Conservation (phyloP, 2,797 vertebrate genomes). For the Intellagama lesueurii region DNA sequence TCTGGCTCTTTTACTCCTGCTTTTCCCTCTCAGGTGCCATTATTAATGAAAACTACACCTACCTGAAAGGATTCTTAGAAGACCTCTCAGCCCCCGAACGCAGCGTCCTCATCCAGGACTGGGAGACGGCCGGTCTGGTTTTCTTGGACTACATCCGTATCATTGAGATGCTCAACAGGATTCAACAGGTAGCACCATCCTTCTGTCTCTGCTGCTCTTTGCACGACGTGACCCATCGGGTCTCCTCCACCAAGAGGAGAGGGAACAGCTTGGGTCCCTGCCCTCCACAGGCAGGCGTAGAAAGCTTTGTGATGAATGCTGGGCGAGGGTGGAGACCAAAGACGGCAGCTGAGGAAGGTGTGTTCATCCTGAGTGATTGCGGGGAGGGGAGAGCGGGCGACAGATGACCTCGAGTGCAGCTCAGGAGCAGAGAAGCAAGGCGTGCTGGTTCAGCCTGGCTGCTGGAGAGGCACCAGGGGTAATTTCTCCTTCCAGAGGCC, state of each 20-base stretch:
- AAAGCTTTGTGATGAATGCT: no score
- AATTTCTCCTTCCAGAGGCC: background rate
- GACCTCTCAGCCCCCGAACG: constrained; percentile 87
- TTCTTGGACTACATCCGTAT: constrained; percentile 93
- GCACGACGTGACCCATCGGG: background rate
- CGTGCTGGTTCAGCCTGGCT: background rate
- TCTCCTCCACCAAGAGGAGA: no score
- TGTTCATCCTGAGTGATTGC: background rate
- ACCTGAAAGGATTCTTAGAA: constrained; percentile 91
- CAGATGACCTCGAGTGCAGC: no score
- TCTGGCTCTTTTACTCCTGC: accelerated
- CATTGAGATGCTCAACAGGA: constrained; percentile 86
- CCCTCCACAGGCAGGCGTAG: no score
- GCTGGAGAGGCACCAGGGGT: background rate
- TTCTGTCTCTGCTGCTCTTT: background rate
- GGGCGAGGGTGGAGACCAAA: no score
- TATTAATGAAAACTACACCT: constrained; percentile 93
- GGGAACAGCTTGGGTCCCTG: no score
- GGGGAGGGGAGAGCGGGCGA: no score
- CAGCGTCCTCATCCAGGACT: constrained; percentile 90
- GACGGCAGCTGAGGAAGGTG: background rate
- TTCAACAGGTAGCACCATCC: constrained; percentile 83
- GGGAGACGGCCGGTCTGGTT: constrained; percentile 90
- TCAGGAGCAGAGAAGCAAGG: background rate
- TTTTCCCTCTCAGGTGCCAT: constrained; percentile 86